Base-by-base conservation (phyloP, 2,888 invertebrate species). In the Schizotus pectinicornis region DNA sequence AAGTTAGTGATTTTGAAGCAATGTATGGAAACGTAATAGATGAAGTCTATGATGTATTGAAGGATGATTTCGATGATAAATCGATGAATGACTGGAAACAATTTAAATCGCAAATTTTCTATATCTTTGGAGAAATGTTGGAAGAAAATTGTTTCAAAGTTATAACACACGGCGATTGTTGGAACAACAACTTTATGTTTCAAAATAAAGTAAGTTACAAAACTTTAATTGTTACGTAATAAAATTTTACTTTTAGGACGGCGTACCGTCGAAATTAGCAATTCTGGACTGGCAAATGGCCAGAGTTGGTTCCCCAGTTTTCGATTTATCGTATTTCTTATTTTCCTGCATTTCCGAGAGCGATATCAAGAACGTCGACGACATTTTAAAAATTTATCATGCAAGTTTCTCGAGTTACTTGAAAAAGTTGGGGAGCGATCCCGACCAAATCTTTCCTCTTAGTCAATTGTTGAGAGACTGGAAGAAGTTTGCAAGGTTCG, bases 391-490 rank as follows among this genome's bases (percentile, higher is more conserved):
- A 9, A n/a, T 5, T 31, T 53, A 53, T 13, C 32, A 53, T 33
- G 13, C 1, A 35, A 8, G 12, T 6, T 35, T 35, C 11, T n/a
- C 36, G 11, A 35, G 11, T 9, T 11, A 11, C 6, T 3, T 6
- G 11, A n/a, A 11, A 9, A 6, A 35, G 3, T 35, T 35, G 36
- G 36, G 36, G 2, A 35, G 36, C 6, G 63, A 74, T 55, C 52
- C 72, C 0, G 52, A 66, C 1, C 48, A 56, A 12, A 32, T 77
- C 2, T 77, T 73, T 54, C 74, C 78, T 0, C 72, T 65, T 33
- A 62, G 64, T 9, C 56, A 38, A 14, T 57, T 74, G 22, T 56
- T 62, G 34, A 14, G 63, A 3, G 71, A 75, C n/a, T 71, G 72
- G 70, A 62, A 62, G 12, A 50, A 62, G 22, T 67, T 63, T 56